These are phyloP conservation scores for Myripristis jacobus DNA, from an alignment of 2,797 vertebrate species.

Conservation along the genomic window DNA sequence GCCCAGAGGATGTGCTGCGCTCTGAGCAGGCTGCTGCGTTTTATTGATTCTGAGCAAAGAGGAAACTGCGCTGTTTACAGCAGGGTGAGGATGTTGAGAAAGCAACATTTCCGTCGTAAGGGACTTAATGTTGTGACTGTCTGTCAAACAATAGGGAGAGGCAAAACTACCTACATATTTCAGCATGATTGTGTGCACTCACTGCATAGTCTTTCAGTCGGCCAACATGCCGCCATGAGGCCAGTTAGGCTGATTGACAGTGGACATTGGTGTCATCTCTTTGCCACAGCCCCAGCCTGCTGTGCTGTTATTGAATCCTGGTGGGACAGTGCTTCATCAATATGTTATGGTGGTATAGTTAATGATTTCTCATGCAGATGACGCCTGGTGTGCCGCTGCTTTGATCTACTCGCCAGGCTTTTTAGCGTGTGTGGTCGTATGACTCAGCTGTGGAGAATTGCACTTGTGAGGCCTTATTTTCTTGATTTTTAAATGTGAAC, in stretches of 20 bases:
- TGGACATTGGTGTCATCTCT: neutral
- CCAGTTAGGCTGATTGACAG: neutral
- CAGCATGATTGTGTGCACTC: neutral
- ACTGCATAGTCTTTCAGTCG: neutral
- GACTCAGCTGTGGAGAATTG: neutral
- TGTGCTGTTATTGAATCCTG: slow-evolving; percentile 10
- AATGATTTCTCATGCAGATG: neutral
- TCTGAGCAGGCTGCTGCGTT: neutral
- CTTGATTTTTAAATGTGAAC: neutral
- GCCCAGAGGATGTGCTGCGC: slow-evolving; percentile 18
- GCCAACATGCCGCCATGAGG: neutral
- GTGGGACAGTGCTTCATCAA: slow-evolving; percentile 11
- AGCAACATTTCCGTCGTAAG: neutral
- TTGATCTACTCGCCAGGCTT: neutral
- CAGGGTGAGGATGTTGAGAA: slow-evolving; percentile 38
- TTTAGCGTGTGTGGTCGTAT: neutral
- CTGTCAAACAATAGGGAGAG: neutral
- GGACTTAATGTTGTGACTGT: neutral
- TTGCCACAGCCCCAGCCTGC: slow-evolving; percentile 3
- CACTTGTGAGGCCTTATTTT: neutral
- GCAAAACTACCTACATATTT: neutral
- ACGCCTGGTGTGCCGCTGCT: neutral
- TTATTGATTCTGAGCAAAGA: neutral
- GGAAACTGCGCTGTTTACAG: slow-evolving; percentile 18
- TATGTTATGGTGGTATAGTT: slow-evolving; percentile 24